Percentiles rank a stretch among this genome's conserved stretches.
These are phyloP conservation scores for Melanerpes formicivorus DNA, from an alignment of 2,113 vertebrate species.

Conservation along the genomic window DNA sequence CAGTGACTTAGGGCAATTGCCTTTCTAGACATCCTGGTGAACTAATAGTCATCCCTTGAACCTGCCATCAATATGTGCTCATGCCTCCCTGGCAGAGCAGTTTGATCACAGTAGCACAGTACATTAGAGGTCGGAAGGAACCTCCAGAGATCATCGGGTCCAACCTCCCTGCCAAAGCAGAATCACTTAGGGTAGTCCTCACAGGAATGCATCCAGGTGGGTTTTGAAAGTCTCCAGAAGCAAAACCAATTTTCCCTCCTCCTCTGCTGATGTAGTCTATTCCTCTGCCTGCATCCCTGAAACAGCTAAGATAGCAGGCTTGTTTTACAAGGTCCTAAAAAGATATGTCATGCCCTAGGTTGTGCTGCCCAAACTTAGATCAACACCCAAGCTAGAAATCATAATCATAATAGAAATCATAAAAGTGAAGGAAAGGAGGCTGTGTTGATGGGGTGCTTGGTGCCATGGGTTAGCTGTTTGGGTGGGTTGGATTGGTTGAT, in stretches of 20 bases:
- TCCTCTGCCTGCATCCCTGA: not conserved
- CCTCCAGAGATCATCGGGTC: no score
- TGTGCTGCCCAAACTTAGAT: not conserved
- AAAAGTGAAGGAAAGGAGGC: not conserved
- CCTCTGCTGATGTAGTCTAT: not conserved
- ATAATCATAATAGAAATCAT: not conserved
- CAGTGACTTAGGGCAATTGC: not conserved
- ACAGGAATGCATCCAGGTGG: no score
- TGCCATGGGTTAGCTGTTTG: no score
- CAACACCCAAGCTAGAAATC: not conserved
- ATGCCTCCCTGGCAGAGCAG: not conserved
- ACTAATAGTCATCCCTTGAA: not conserved
- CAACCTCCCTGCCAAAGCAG: no score
- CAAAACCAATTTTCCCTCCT: not conserved
- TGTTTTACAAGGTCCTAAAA: not conserved
- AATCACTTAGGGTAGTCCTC: no score
- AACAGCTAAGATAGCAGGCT: not conserved
- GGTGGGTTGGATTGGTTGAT: no score
- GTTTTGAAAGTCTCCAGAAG: not conserved
- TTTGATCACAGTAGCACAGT: not conserved
- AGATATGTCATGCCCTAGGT: rapidly evolving
- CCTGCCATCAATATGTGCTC: not conserved
- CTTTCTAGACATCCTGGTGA: not conserved
- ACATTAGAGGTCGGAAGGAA: no score
- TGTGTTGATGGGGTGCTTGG: no score